Base-by-base conservation (phyloP, 2,797 vertebrate genomes). In the Melanotaenia maccullochi region DNA sequence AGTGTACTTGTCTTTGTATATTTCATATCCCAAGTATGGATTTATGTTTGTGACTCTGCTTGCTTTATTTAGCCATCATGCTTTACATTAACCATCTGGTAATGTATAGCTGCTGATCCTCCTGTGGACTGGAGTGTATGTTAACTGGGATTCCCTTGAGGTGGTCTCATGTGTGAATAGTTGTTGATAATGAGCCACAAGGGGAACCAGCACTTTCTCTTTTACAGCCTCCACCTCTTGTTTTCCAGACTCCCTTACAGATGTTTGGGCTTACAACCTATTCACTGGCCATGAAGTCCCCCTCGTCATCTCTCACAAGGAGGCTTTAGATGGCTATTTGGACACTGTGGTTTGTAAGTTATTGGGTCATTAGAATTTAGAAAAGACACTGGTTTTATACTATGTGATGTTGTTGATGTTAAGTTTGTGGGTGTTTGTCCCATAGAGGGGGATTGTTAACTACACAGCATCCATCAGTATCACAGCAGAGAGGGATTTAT, bases 271-370 rank as follows among this genome's bases (percentile, higher is more conserved):
- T 68, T 84, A 92, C 74, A 97, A 96, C 89, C 65, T 96, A 86
- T 93, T 99, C 85, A 99, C 96, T 0, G 82, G 87, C 70, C 95
- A 85, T 16, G 96, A 98, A 83, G 87, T 98, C 75, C 97, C 97
- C 13, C 71, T 99, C 33, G 76, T 99, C 49, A 94, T 99, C 83
- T 95, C 94, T 44, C 93, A 91, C 73, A 92, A 92, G 74, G 81
- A 56, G 57, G 90, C 86, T n/a, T 96, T 97, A 60, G 93, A 96
- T 65, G 97, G 90, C 83, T 94, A 91, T 84, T 87, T 98, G 22
- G 97, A 98, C 75, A 90, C 95, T 2, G 96, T 96, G 83, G 95
- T 99, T 83, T 97, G 98, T 99, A 90, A 84, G 96, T 90, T 65
- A 25, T 36, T 25, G 25, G 20, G 51, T 32, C 42, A 1, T 2